Conservation (phyloP, 2,888 invertebrate species). For the Calliscelio sp. region DNA sequence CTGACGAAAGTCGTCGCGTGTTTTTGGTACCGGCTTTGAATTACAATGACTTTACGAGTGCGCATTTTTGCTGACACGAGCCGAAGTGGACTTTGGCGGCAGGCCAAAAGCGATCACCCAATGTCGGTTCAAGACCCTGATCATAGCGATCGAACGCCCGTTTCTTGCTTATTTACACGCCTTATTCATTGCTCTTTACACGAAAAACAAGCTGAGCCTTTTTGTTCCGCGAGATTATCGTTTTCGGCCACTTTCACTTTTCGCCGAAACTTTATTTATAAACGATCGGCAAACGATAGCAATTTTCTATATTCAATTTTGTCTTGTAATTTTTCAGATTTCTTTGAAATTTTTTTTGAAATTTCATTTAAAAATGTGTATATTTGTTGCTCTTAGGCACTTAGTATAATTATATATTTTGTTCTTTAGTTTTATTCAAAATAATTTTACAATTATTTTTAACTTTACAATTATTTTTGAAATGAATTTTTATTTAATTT, state of each 20-base stretch:
- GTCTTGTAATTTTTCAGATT: too few relatives aligned
- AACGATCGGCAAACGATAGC: too few relatives aligned
- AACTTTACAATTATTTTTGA: too few relatives aligned
- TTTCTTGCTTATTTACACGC: slow-evolving; percentile 66
- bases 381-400: too few relatives aligned
- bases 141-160: slow-evolving; percentile 54
- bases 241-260: slow-evolving; percentile 34
- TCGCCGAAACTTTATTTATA: slow-evolving; percentile 16
- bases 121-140: slow-evolving; percentile 72
- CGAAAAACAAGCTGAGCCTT: slow-evolving; percentile 40
- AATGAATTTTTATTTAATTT: too few relatives aligned
- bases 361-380: too few relatives aligned
- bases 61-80: slow-evolving; percentile 72
- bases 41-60: slow-evolving; percentile 69
- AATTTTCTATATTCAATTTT: too few relatives aligned
- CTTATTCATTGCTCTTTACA: slow-evolving; percentile 57
- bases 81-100: slow-evolving; percentile 66
- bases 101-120: slow-evolving; percentile 63
- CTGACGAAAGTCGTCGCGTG: slow-evolving; percentile 61
- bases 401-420: too few relatives aligned
- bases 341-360: too few relatives aligned
- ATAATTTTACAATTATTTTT: too few relatives aligned
- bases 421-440: too few relatives aligned
- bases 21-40: slow-evolving; percentile 67
- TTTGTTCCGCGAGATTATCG: slow-evolving; percentile 21